Conservation (phyloP, 2,888 invertebrate genomes). For the Nomada fucata region DNA sequence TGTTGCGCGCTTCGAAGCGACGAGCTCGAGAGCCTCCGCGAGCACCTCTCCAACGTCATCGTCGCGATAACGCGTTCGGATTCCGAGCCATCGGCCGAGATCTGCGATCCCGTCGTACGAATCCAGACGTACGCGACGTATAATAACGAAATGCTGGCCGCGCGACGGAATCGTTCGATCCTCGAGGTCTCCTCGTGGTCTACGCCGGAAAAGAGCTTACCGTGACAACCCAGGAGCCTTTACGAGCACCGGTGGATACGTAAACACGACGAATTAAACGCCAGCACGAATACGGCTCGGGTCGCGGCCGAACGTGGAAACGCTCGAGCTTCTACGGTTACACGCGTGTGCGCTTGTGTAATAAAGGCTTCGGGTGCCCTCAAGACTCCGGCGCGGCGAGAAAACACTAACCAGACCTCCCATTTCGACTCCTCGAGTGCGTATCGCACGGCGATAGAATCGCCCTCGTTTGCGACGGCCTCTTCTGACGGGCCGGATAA, state of each 20-base stretch:
- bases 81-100: not conserved
- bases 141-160: not conserved
- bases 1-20: conserved; percentile 43
- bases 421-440: conserved; percentile 70
- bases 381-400: conserved; percentile 69
- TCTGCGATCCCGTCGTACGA: not conserved
- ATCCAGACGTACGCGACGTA: not conserved
- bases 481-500: conserved; percentile 47
- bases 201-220: conserved; percentile 76
- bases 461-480: conserved; percentile 59
- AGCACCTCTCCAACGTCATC: conserved; percentile 11
- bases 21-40: conserved; percentile 35
- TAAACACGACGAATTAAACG: conserved; percentile 74
- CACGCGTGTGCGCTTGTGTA: conserved; percentile 25
- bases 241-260: conserved; percentile 74
- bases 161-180: conserved; percentile 50
- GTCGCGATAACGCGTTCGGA: not conserved
- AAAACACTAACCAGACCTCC: conserved; percentile 80
- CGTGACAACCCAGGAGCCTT: conserved; percentile 58
- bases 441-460: conserved; percentile 65
- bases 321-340: conserved; percentile 22
- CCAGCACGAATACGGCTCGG: conserved; percentile 39
- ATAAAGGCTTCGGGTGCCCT: conserved; percentile 49
- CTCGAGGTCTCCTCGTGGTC: conserved; percentile 46
- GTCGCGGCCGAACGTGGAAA: conserved; percentile 28